Percentiles rank a stretch among this genome's conserved stretches.
Conservation (phyloP, 2,888 invertebrate genomes). For the Tachina grossa region DNA sequence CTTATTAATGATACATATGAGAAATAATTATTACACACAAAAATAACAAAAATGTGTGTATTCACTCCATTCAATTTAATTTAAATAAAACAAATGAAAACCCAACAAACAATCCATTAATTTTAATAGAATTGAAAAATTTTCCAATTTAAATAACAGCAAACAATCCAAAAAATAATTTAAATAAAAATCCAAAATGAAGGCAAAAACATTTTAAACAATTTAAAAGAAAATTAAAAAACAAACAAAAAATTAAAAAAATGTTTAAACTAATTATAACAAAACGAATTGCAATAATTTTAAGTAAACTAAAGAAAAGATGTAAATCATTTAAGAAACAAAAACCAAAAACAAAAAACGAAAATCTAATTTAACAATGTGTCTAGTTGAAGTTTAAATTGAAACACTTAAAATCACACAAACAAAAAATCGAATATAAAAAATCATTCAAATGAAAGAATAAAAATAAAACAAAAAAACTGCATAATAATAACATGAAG, state of each 20-base stretch:
- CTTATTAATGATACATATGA: constrained; percentile 41
- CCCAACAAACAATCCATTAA: constrained; percentile 62
- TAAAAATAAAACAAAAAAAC: constrained; percentile 71
- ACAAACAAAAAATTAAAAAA: constrained; percentile 30
- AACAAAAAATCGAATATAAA: constrained; percentile 47
- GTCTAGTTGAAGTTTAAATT: constrained; percentile 74
- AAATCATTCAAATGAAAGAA: constrained; percentile 77
- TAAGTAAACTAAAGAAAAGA: constrained; percentile 60
- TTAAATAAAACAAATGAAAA: constrained; percentile 38
- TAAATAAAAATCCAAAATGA: constrained; percentile 20
- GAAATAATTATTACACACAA: constrained; percentile 29
- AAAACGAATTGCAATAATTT: constrained; percentile 72
- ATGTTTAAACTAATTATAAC: constrained; percentile 56
- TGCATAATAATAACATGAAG: constrained; percentile 69
- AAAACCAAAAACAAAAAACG: constrained; percentile 57
- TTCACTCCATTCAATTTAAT: constrained; percentile 52
- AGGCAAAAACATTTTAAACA: constrained; percentile 58
- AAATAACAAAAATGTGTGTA: constrained; percentile 55
- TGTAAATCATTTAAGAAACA: constrained; percentile 47
- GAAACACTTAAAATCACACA: constrained; percentile 67
- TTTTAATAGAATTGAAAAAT: constrained; percentile 66
- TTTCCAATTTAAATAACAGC: constrained; percentile 50
- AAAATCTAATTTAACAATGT: constrained; percentile 71
- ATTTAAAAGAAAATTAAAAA: constrained; percentile 35
- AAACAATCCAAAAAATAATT: constrained; percentile 32